Conservation (phyloP, 2,888 invertebrate species). For the Vanessa cardui region DNA sequence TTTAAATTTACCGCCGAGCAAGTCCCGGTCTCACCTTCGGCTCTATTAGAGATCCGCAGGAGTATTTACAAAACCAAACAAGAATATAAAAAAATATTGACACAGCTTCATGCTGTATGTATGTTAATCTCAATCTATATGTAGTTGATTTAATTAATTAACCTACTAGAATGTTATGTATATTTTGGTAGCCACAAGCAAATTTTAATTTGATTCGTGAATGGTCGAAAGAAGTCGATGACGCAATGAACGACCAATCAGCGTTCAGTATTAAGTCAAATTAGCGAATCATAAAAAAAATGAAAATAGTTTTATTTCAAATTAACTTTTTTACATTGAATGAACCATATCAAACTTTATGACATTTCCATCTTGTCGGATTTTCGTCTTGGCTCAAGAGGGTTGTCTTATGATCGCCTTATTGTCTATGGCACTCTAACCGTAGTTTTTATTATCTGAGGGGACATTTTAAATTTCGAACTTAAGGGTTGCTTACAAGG, state of each 20-base stretch:
- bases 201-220: too few relatives aligned
- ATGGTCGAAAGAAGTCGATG: too few relatives aligned
- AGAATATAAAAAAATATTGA: too few relatives aligned
- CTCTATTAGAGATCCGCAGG: constrained; percentile 29
- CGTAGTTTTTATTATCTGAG: constrained; percentile 79
- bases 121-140: too few relatives aligned
- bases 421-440: constrained; percentile 75
- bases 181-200: too few relatives aligned
- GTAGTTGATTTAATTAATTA: too few relatives aligned
- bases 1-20: constrained; percentile 46
- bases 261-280: too few relatives aligned
- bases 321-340: not conserved
- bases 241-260: too few relatives aligned
- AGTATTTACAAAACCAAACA: not conserved
- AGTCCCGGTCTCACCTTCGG: constrained; percentile 47
- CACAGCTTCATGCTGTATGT: too few relatives aligned
- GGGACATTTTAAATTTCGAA: constrained; percentile 70
- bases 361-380: constrained; percentile 13
- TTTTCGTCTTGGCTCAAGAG: constrained; percentile 28
- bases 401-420: constrained; percentile 61
- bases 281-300: too few relatives aligned
- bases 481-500: constrained; percentile 67
- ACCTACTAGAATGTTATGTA: too few relatives aligned
- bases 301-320: too few relatives aligned
- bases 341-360: not conserved